Percentiles rank a stretch among this genome's conserved stretches.
phyloP scores from a whole-genome alignment of 2,113 vertebrate species.

The Mormyrus iriodes region DNA sequence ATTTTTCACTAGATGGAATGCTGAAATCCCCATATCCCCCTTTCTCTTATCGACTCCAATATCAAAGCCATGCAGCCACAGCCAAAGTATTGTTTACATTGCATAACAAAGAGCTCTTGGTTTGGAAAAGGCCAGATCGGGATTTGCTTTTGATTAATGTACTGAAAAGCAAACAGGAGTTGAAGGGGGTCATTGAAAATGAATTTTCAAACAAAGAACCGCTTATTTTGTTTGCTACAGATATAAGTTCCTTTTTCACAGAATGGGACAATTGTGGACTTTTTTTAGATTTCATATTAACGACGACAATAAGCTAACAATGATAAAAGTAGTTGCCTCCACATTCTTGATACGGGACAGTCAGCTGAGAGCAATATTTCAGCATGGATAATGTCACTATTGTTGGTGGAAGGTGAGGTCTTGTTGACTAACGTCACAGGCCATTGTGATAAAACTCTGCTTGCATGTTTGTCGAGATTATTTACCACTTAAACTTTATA shows the following conservation, averaged over 20 bases:
- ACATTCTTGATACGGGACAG: background rate
- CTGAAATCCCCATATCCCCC: conserved; percentile 45
- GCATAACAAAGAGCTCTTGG: conserved; percentile 52
- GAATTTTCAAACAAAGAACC: conserved; percentile 39
- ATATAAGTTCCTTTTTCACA: conserved; percentile 27
- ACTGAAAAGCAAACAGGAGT: conserved; percentile 49
- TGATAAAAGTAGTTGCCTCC: background rate
- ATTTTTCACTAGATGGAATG: conserved; percentile 33
- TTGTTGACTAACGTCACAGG: background rate
- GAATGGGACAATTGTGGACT: background rate
- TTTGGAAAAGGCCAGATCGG: conserved; percentile 46
- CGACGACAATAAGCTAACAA: background rate
- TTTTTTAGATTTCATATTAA: background rate
- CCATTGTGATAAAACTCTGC: background rate
- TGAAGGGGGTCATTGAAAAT: conserved; percentile 31
- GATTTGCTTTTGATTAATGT: conserved; percentile 53
- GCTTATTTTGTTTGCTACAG: conserved; percentile 42
- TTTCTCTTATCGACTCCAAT: conserved; percentile 36
- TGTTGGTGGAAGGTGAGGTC: conserved; percentile 5
- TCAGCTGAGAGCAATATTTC: background rate
- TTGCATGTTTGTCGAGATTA: background rate
- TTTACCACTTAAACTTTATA: background rate
- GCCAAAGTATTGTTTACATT: conserved; percentile 55
- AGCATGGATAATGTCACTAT: background rate
- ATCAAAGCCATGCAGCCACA: conserved; percentile 29